These are phyloP conservation scores for Sussaba pulchella DNA, from an alignment of 2,888 invertebrate species.

Conservation along the genomic window DNA sequence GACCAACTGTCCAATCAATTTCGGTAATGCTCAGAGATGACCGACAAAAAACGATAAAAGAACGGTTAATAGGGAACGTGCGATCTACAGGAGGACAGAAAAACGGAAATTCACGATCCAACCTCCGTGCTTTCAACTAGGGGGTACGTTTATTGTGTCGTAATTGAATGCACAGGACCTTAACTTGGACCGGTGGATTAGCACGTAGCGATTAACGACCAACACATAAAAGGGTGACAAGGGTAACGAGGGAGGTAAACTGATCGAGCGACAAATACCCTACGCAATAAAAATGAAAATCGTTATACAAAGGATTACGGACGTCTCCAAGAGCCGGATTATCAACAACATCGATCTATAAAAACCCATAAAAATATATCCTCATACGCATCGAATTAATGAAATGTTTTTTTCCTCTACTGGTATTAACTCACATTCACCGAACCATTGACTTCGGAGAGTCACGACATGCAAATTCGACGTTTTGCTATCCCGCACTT, in stretches of 20 bases:
- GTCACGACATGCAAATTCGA: too few species aligned
- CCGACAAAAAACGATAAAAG: neutral
- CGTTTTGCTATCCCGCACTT: too few species aligned
- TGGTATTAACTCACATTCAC: too few species aligned
- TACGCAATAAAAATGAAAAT: neutral
- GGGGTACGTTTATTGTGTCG: slow-evolving; percentile 28
- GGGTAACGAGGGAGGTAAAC: neutral
- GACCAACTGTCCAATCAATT: slow-evolving; percentile 35
- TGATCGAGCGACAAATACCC: neutral
- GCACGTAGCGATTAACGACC: slow-evolving; percentile 25
- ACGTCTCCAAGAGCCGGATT: too few species aligned
- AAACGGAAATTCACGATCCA: neutral
- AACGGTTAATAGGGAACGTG: neutral
- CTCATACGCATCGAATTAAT: too few species aligned
- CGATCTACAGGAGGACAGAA: slow-evolving; percentile 3
- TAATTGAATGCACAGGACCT: slow-evolving; percentile 34
- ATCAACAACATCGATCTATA: too few species aligned
- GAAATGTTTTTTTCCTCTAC: too few species aligned
- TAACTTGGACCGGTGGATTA: neutral
- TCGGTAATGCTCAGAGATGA: slow-evolving; percentile 26
- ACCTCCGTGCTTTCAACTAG: slow-evolving; percentile 15
- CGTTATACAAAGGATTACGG: too few species aligned
- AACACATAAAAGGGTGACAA: neutral
- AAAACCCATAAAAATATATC: too few species aligned
- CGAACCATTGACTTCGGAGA: too few species aligned